Percentiles rank a stretch among this genome's conserved stretches.
phyloP scores from a whole-genome alignment of 2,113 vertebrate genomes.

The Lota lota region DNA sequence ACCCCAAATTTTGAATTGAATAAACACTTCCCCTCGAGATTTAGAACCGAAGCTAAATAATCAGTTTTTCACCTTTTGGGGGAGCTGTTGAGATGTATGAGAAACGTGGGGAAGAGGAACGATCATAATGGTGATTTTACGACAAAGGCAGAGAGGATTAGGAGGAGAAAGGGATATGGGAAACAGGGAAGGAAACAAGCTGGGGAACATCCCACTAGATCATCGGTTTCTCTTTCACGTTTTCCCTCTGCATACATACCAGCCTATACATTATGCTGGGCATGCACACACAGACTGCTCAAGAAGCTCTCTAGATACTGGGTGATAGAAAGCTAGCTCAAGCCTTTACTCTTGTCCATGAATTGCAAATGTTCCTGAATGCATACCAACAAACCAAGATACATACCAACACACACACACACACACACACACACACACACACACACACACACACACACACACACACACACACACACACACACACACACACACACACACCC shows the following conservation, averaged over 20 bases:
- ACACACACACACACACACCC: too few species aligned
- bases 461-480: too few species aligned
- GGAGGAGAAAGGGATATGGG: conserved; percentile 31
- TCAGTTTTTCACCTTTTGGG: conserved; percentile 56
- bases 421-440: too few species aligned
- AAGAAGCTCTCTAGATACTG: background rate
- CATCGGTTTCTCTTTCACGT: conserved; percentile 23
- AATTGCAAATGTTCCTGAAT: too few species aligned
- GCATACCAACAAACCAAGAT: too few species aligned
- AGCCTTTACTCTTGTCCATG: too few species aligned
- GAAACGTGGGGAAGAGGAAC: conserved; percentile 6
- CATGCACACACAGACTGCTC: background rate
- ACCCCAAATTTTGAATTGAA: conserved; percentile 14
- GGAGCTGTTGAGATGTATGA: conserved; percentile 65
- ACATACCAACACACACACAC: too few species aligned
- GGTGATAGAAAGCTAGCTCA: too few species aligned
- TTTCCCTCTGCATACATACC: conserved; percentile 6
- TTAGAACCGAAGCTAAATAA: background rate
- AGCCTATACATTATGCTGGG: background rate
- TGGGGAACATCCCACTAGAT: conserved; percentile 33
- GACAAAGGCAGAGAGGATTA: conserved; percentile 51
- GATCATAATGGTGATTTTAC: conserved; percentile 38
- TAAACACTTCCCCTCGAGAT: background rate
- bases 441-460: too few species aligned
- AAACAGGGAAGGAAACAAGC: conserved; percentile 38